Conservation (phyloP, 2,888 invertebrate genomes). For the Perithous albicinctus region DNA sequence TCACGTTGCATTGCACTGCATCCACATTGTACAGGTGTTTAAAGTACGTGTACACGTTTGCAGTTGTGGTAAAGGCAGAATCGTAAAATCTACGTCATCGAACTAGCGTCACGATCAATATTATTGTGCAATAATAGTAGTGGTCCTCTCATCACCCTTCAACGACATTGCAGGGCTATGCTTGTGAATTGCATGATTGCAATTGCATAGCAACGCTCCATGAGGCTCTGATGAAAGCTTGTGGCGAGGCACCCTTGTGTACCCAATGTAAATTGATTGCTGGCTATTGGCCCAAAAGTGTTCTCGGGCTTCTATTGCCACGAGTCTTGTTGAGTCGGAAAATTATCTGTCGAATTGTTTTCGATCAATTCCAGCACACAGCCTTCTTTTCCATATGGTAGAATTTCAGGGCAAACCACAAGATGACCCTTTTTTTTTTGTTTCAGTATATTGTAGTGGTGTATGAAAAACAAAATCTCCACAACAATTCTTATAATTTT, state of each 20-base stretch:
- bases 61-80: background rate
- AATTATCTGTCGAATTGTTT: background rate
- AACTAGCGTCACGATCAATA: conserved; percentile 14
- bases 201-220: conserved; percentile 21
- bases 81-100: conserved; percentile 25
- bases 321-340: background rate
- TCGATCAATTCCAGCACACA: background rate
- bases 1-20: conserved; percentile 17
- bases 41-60: background rate
- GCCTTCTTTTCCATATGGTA: no score
- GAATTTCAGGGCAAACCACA: no score
- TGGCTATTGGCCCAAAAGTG: background rate
- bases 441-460: no score
- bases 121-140: conserved; percentile 34
- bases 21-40: background rate
- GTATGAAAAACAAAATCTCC: no score
- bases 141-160: background rate
- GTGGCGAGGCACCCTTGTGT: background rate
- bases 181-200: conserved; percentile 6
- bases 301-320: background rate
- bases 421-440: no score
- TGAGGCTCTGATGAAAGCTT: background rate
- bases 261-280: conserved; percentile 1
- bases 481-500: no score
- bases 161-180: background rate